Evolutionary conservation across 1,140 invertebrate species (phyloP).

Genomic region (Brachionus paranguensis): DNA sequence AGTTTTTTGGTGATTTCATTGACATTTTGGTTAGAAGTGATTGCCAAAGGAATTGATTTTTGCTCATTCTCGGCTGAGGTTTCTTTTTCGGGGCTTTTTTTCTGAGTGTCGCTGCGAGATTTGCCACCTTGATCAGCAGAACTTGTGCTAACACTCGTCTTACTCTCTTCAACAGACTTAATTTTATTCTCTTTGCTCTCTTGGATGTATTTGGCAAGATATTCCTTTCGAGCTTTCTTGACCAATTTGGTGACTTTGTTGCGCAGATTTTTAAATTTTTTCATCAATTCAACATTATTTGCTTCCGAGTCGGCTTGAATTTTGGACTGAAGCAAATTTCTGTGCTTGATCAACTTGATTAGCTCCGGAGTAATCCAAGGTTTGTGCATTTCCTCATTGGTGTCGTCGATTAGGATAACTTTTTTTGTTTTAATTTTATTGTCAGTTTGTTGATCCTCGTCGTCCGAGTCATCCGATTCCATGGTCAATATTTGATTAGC

Average conservation of each 20-base stretch:
- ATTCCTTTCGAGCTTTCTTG: conserved; percentile 35
- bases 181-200: conserved; percentile 25
- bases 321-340: conserved; percentile 32
- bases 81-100: conserved; percentile 30
- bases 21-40: not conserved
- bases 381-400: conserved; percentile 35
- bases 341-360: conserved; percentile 31
- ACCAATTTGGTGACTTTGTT: conserved; percentile 40
- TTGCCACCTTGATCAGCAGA: not conserved
- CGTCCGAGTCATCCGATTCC: conserved; percentile 8
- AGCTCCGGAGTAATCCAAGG: conserved; percentile 26
- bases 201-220: conserved; percentile 25
- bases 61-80: not conserved
- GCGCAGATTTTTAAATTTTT: conserved; percentile 28
- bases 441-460: not conserved
- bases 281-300: conserved; percentile 1
- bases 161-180: not conserved
- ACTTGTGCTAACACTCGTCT: not conserved
- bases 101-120: not conserved
- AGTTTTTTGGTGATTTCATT: conserved; percentile 31
- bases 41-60: not conserved
- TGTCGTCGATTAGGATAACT: conserved; percentile 28
- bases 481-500: not conserved
- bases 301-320: not conserved
- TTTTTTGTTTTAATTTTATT: not conserved